These are phyloP conservation scores for Strix uralensis DNA, from an alignment of 2,113 vertebrate genomes.

Conservation along the genomic window DNA sequence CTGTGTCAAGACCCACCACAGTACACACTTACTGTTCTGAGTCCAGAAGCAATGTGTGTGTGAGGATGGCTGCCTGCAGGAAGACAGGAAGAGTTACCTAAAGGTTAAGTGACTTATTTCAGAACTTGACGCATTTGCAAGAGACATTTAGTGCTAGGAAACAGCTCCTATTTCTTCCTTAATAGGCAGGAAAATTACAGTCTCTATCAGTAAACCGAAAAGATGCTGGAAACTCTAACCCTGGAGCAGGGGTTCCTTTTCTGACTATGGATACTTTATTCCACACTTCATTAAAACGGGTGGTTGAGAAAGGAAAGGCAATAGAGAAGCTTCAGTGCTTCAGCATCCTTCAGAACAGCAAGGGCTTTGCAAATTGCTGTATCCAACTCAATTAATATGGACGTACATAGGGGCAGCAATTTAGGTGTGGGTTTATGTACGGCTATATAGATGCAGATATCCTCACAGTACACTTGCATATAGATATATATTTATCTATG, in stretches of 20 bases:
- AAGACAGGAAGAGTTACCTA: not conserved
- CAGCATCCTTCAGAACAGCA: slow-evolving; percentile 22
- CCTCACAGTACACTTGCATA: not conserved
- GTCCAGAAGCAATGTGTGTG: accelerated
- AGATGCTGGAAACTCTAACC: not conserved
- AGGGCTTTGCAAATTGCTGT: slow-evolving; percentile 32
- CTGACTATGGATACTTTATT: not conserved
- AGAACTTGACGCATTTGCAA: not conserved
- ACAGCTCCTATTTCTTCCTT: not conserved
- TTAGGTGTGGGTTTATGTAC: not conserved
- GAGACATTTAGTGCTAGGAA: not conserved
- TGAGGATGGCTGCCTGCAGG: not conserved
- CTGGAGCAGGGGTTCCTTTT: not conserved
- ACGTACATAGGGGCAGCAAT: not conserved
- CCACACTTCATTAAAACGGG: not conserved
- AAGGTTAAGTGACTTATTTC: not conserved
- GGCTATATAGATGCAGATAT: not conserved
- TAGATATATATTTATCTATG: slow-evolving; percentile 4
- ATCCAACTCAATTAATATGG: not conserved
- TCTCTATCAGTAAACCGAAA: not conserved
- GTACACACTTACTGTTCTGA: not conserved
- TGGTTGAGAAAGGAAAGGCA: not conserved
- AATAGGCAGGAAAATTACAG: not conserved
- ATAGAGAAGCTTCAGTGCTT: not conserved
- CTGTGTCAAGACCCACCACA: not conserved